Conservation (phyloP, 2,113 vertebrate species). For the Nycticryphes semicollaris region DNA sequence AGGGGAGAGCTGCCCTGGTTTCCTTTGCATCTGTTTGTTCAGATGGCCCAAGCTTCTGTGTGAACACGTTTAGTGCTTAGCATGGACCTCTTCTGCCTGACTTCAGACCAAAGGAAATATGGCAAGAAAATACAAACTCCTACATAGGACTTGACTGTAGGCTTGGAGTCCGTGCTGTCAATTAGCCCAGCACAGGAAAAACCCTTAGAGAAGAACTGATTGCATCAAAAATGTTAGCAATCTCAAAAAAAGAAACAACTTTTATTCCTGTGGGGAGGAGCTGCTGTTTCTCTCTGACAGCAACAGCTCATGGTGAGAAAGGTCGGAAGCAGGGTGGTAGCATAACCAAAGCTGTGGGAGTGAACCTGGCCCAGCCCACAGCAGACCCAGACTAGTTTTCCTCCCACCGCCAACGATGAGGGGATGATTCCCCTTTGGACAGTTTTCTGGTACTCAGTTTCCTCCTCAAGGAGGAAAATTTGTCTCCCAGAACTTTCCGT, state of each 20-base stretch:
- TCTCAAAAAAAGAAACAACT: constrained; percentile 26
- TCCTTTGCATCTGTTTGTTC: background rate
- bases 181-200: background rate
- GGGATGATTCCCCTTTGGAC: constrained; percentile 48
- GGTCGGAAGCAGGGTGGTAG: background rate
- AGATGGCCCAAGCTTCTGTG: background rate
- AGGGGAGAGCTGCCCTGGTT: background rate
- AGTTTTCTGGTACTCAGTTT: constrained; percentile 67
- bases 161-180: fast-evolving
- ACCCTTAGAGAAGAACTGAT: background rate
- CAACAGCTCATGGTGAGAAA: background rate
- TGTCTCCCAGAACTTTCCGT: constrained; percentile 70
- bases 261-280: constrained; percentile 41
- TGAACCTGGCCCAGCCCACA: background rate
- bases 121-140: background rate
- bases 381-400: constrained; percentile 39
- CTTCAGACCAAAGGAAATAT: background rate
- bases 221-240: background rate
- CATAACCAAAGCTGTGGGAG: background rate
- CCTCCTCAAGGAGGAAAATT: constrained; percentile 69
- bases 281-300: background rate
- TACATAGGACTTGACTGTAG: background rate
- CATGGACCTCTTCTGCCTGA: background rate
- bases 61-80: background rate
- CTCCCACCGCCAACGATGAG: constrained; percentile 40